Percentiles rank a stretch among this genome's conserved stretches.
Evolutionary conservation across 2,888 invertebrate genomes (phyloP).

Genomic region (Petrophora chlorosata): DNA sequence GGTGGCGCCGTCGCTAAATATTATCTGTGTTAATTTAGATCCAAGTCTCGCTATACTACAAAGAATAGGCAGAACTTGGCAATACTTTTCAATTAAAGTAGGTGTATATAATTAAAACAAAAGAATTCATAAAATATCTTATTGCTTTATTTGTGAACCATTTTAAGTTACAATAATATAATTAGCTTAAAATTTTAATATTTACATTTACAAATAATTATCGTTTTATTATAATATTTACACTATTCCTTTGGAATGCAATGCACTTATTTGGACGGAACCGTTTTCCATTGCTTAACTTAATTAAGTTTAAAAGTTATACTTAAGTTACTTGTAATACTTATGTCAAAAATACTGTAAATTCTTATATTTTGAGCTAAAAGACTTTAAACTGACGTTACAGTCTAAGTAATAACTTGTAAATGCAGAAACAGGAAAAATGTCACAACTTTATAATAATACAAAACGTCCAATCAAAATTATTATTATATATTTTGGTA

Average conservation of each 20-base stretch:
- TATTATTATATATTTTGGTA: background rate
- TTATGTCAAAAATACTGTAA: slow-evolving; percentile 46
- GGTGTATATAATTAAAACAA: background rate
- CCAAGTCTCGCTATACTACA: no score
- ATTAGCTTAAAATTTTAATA: slow-evolving; percentile 23
- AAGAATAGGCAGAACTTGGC: no score
- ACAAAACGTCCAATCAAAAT: background rate
- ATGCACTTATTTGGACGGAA: slow-evolving; percentile 74
- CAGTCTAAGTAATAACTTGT: slow-evolving; percentile 30
- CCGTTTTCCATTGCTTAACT: slow-evolving; percentile 50
- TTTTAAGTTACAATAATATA: slow-evolving; percentile 9
- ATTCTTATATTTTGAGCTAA: slow-evolving; percentile 39
- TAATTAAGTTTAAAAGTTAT: slow-evolving; percentile 28
- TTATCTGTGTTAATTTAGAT: no score
- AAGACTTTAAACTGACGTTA: slow-evolving; percentile 23
- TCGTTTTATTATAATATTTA: background rate
- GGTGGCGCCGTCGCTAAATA: no score
- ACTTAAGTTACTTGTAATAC: slow-evolving; percentile 7
- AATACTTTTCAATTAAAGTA: no score
- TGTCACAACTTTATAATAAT: slow-evolving; percentile 14
- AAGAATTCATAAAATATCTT: background rate
- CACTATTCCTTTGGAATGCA: slow-evolving; percentile 77
- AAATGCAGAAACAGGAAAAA: slow-evolving; percentile 47
- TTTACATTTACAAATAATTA: slow-evolving; percentile 42
- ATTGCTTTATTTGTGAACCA: slow-evolving; percentile 11